A percentile compares a stretch with the other conserved stretches of the same genome.
Evolutionary conservation across 2,113 vertebrate genomes (phyloP).

Genomic region (Myiagra hebetior): DNA sequence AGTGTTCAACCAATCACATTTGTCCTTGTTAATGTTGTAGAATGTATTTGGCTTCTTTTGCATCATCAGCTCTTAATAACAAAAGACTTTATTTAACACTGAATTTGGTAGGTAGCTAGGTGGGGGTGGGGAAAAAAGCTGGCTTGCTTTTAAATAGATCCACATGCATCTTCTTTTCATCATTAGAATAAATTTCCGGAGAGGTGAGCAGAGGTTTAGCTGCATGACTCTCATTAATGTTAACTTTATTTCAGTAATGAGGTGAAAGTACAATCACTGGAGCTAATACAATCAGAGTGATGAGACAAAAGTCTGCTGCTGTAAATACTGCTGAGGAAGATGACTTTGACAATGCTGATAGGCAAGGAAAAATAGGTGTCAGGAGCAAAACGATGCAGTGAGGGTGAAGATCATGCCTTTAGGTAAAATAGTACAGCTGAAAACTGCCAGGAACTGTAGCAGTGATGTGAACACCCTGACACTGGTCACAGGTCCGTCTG

Average conservation of each 20-base stretch:
- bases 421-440: not conserved
- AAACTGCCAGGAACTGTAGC: not conserved
- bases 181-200: constrained; percentile 65
- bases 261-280: constrained; percentile 69
- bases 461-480: not conserved
- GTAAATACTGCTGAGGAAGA: constrained; percentile 5
- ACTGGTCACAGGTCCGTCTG: not conserved
- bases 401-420: not conserved
- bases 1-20: not conserved
- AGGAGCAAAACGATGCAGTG: not conserved
- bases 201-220: constrained; percentile 67
- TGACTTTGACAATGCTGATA: constrained; percentile 31
- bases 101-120: not conserved
- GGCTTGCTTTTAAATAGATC: constrained; percentile 53
- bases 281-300: constrained; percentile 69
- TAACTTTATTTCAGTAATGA: constrained; percentile 78
- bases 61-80: not conserved
- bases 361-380: not conserved
- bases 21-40: not conserved
- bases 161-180: constrained; percentile 67
- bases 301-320: constrained; percentile 42
- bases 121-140: not conserved
- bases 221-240: constrained; percentile 74
- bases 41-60: not conserved
- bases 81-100: not conserved